Evolutionary conservation across 1,140 invertebrate species (phyloP).

Genomic region (Platorchestia sp.): DNA sequence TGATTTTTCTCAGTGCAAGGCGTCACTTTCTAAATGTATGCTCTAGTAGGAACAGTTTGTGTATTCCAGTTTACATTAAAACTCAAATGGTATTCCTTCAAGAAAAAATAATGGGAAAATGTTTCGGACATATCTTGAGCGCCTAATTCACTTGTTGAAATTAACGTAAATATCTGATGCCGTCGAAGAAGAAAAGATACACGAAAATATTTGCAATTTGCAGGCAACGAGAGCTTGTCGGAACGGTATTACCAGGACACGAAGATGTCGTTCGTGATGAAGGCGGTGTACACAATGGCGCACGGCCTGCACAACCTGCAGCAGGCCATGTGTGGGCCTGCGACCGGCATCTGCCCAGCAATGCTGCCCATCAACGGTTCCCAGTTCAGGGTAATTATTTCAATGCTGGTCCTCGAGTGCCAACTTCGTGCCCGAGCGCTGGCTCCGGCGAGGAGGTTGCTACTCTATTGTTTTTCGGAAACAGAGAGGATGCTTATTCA

Average conservation of each 20-base stretch:
- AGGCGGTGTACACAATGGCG: conserved; percentile 82
- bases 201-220: conserved; percentile 55
- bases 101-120: not conserved
- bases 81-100: not conserved
- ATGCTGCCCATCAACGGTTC: conserved; percentile 78
- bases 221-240: conserved; percentile 74
- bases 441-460: not conserved
- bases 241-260: conserved; percentile 79
- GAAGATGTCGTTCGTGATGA: conserved; percentile 84
- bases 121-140: not conserved
- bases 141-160: not conserved
- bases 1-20: not conserved
- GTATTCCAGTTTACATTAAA: not conserved
- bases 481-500: not conserved
- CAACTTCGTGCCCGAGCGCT: not conserved
- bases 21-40: not conserved
- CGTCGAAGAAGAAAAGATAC: not conserved
- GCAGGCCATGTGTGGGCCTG: conserved; percentile 72
- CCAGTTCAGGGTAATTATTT: conserved; percentile 73
- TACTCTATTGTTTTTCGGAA: not conserved
- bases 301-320: conserved; percentile 77
- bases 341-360: conserved; percentile 75
- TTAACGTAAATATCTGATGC: not conserved
- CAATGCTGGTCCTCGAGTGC: not conserved
- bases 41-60: not conserved